Evolutionary conservation across 2,888 invertebrate species (phyloP), one percentile per base, ranked within the genome.

Genomic region (Cephus runcator): DNA sequence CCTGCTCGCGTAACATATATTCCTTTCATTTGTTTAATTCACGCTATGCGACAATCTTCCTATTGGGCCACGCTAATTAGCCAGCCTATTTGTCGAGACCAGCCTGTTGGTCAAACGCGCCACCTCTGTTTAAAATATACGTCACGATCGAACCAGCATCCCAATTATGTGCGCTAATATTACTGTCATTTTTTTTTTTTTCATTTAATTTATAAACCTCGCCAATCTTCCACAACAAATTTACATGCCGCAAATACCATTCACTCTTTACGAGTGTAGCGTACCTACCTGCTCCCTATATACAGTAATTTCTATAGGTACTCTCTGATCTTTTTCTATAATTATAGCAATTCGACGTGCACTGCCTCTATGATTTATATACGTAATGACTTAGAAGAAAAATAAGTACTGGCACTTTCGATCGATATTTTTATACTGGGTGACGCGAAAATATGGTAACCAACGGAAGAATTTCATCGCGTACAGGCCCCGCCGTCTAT

Each of bases 1-100:
- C 75, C 77, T 75, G 77, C 75, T 77, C 36, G 69, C 73, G 75
- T 40, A 75, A 40, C 74, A 75, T 75, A 75, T 75, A 77, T 77
- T 74, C 75, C 11, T 30, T 75, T 75, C 69, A 77, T 75, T 77
- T 56, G 23, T 23, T 56, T 56, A 40, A 75, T 75, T 34, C 77
- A 75, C 77, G 75, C 69, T 56, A 75, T 23, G 15, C 69, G 69
- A 56, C 56, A 56, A 23, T 56, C 56, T 56, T 56, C 23, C 23
- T 9, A 56, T 56, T 56, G 9, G 23, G 56, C 56, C 9, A 15
- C 9, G 56, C 56, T 56, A 23, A 56, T 56, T 56, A 15, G 56
- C 56, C 56, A 56, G 23, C 56, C 23, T 23, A 9, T 56, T 40
- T 56, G 23, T 56, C 23, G 6, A 56, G 56, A 9, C 56, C 35